Evolutionary conservation across 2,797 vertebrate species (phyloP), one percentile per base, ranked within the genome.

Genomic region (Gallinago nigripennis): DNA sequence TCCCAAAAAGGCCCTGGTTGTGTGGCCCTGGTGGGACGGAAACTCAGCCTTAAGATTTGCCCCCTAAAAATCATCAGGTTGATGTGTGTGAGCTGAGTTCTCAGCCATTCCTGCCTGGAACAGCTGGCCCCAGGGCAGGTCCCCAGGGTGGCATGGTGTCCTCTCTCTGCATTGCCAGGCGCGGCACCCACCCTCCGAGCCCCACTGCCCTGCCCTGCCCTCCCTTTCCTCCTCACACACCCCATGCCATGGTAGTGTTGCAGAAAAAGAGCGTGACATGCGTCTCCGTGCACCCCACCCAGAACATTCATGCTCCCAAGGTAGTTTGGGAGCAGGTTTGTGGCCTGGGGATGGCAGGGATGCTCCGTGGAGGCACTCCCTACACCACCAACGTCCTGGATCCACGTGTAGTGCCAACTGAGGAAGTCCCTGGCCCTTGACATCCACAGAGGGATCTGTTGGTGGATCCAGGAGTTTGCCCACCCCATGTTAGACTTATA

Each of bases 11-110:
- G 37, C 6, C 9, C 7, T 0, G 0, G 20, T 8, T 28, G 20
- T 0, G 0, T 30, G 61, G 11, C 28, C 8, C 23, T 0, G 2
- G 11, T 39, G 13, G n/a, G 39, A 30, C 24, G 20, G 50, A 53
- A 75, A 4, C 10, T 20, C 18, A 9, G 15, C 41, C 19, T 7
- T 41, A 30, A 25, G 39, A 41, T 41, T 37, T 41, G 19, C 8
- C 24, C n/a, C 16, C 43, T 4, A 2, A 8, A 54, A 60, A 25
- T n/a, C 28, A 7, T 30, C 28, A 17, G 20, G 23, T 31, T 66
- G 35, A 18, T 1, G 4, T 8, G 4, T 5, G 16, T 8, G 37
- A 10, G 28, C 7, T 23, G 19, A 54, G 43, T 27, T 18, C 12
- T 54, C 48, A 25, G 65, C 5, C 16, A 33, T n/a, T 28, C 31